Evolutionary conservation across 2,113 vertebrate genomes (phyloP).

Genomic region (Platichthys flesus): DNA sequence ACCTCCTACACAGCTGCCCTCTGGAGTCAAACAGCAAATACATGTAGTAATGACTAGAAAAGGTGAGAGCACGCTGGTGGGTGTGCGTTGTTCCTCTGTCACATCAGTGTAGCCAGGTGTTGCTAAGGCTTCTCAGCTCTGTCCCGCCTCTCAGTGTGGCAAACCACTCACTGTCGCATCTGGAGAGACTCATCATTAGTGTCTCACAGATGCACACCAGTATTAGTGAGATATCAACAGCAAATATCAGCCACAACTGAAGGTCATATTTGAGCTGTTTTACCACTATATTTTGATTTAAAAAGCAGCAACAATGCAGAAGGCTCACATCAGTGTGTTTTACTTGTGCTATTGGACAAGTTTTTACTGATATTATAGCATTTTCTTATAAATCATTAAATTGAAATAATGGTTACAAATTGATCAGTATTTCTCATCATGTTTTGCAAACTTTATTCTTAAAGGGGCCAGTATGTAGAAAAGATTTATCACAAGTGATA

Average conservation of each 20-base stretch:
- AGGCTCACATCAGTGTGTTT: slow-evolving; percentile 4
- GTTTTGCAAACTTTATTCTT: too few relatives aligned
- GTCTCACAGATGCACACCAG: slow-evolving; percentile 37
- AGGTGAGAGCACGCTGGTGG: slow-evolving; percentile 26
- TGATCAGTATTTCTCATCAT: too few relatives aligned
- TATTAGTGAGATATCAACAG: not conserved
- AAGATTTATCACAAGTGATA: too few relatives aligned
- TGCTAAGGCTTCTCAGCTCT: slow-evolving; percentile 54
- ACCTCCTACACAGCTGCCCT: slow-evolving; percentile 80
- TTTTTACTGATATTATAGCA: not conserved
- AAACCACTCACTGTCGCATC: slow-evolving; percentile 65
- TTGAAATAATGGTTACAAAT: too few relatives aligned
- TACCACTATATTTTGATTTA: slow-evolving; percentile 15
- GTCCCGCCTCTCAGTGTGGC: slow-evolving; percentile 66
- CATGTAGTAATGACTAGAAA: slow-evolving; percentile 43
- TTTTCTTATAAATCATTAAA: too few relatives aligned
- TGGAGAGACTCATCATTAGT: slow-evolving; percentile 76
- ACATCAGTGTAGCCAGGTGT: slow-evolving; percentile 68
- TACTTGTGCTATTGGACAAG: not conserved
- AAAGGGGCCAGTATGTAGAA: too few relatives aligned
- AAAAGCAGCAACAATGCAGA: slow-evolving; percentile 14
- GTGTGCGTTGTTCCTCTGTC: slow-evolving; percentile 18
- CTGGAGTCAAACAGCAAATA: slow-evolving; percentile 62
- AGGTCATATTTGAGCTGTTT: slow-evolving; percentile 40
- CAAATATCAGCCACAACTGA: slow-evolving; percentile 16